Base-by-base conservation (phyloP, 2,888 invertebrate species). In the Eubasilissa splendida region DNA sequence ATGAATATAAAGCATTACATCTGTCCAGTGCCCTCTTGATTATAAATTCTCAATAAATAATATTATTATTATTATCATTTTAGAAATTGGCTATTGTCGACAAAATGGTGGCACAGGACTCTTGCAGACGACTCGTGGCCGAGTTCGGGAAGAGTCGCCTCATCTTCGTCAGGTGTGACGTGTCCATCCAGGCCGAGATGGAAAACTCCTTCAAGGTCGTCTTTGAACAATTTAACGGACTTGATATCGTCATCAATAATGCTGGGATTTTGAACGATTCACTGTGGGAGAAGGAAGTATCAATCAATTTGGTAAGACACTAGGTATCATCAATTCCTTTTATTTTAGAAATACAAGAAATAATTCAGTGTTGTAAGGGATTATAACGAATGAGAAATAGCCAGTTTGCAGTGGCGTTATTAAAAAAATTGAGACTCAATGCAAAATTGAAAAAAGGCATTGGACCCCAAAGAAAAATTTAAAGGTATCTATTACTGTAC, bases 241-340 rank as follows among this genome's bases (percentile, higher is more conserved):
- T 84, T 4, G 82, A 84, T 60, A 80, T 83, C 4, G 77, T 84
- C 31, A 80, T 84, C 63, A 84, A 84, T 56, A 82, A 83, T 31
- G 83, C 83, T 74, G 85, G 86, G 53, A 84, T 86, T 50, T 73
- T 85, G 60, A 82, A 85, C 63, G 86, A 86, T 78, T 66, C 78
- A 8, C 77, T 83, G 11, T 86, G 86, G 86, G 86, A 86, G 78
- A 83, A 83, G 33, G 84, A 84, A 80, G 83, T 86, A 4, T 84
- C 84, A 42, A 84, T 85, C 54, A 86, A 86, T 80, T 71, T 86
- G 83, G 86, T 86, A 81, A 84, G 85, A 79, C 52, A 12, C 9
- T 22, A 22, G 22, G 22, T 22, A 22, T 22, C 22, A 22, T 22
- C 22, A 22, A 22, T 22, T 22, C 22, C n/a, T n/a, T n/a, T n/a